phyloP scores from a whole-genome alignment of 2,888 invertebrate species.

The Meliscaeva auricollis region DNA sequence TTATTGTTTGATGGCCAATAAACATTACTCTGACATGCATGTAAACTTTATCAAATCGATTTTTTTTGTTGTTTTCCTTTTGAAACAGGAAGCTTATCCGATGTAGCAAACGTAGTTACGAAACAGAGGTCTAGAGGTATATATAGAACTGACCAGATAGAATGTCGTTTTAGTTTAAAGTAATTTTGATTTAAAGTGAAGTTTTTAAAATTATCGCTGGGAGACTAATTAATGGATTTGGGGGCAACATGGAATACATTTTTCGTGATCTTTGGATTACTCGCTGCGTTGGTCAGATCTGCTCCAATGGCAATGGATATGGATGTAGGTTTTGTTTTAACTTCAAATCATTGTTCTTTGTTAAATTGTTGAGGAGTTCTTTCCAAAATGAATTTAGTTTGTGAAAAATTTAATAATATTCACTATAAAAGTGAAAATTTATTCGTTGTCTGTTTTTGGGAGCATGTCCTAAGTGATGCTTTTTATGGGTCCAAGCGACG shows the following conservation, averaged over 20 bases:
- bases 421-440: background rate
- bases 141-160: background rate
- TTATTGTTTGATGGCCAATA: constrained; percentile 1
- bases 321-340: constrained; percentile 17
- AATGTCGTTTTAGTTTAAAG: constrained; percentile 24
- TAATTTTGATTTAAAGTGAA: constrained; percentile 5
- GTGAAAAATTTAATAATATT: too few species aligned
- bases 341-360: background rate
- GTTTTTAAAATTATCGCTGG: background rate
- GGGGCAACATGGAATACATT: constrained; percentile 1
- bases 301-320: constrained; percentile 32
- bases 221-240: constrained; percentile 20
- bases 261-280: constrained; percentile 28
- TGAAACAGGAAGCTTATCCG: background rate
- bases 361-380: too few species aligned
- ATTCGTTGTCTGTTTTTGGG: too few species aligned
- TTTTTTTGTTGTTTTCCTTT: background rate
- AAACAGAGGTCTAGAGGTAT: constrained; percentile 5
- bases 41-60: constrained; percentile 6
- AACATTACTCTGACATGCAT: constrained; percentile 23
- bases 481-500: too few species aligned
- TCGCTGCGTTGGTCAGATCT: constrained; percentile 8
- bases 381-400: too few species aligned
- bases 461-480: too few species aligned
- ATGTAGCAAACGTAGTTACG: background rate